Evolutionary conservation across 2,888 invertebrate genomes (phyloP), one percentile per base, ranked within the genome.

Genomic region (Agrochola litura): DNA sequence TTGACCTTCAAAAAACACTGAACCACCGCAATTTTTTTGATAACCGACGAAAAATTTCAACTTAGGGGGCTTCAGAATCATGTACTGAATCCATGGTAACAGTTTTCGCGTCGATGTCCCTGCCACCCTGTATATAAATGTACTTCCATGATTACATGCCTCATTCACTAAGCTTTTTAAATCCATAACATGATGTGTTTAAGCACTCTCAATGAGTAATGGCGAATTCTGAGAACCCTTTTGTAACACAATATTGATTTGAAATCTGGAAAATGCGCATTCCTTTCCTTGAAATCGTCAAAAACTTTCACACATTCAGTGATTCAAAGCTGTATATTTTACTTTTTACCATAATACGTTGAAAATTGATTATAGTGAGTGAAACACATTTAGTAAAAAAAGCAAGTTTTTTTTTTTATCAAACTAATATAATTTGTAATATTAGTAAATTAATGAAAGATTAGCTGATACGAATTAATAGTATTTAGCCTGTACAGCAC

Each of bases 141-240:
- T 41, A 14, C 12, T 61, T 22, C 22, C 63, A 4, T 14, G 6
- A 41, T 22, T 22, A 43, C 8, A 43, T 43, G 19, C 19, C 14
- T 30, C 8, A 5, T 14, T 22, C 8, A 5, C 12, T 25, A 25
- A 43, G 25, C 25, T 6, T 14, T 22, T 6, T 22, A 12, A 63
- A 22, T 58, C 8, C 25, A 30, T 8, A 22, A 14, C 1, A 5
- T 6, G 10, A 43, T 5, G 10, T 49, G 12, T 56, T 25, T n/a
- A n/a, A 60, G 25, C 19, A 22, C 41, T n/a, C 16, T 22, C 37
- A 71, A 37, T 37, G n/a, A 16, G 22, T 60, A 25, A 41, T 41
- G 49, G 14, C 0, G 37, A 25, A 12, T 73, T 73, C 73, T 16
- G 16, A 16, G 25, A 73, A 73, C 5, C 49, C 25, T 73, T 58